Evolutionary conservation across 2,888 invertebrate species (phyloP), one percentile per base, ranked within the genome.

Genomic region (Agrypnus murinus): DNA sequence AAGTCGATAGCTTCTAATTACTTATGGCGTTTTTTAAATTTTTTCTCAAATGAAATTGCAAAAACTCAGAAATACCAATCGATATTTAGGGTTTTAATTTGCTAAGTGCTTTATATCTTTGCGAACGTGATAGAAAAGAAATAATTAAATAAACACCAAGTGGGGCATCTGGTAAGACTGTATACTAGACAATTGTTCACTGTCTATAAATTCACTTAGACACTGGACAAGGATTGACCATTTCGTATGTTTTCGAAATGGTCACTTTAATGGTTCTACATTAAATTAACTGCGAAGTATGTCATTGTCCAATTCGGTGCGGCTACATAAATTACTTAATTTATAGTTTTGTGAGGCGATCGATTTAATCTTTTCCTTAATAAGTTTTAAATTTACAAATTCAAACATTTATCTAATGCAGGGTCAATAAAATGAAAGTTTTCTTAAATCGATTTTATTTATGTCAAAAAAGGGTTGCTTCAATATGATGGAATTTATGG

Each of bases 181-280:
- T 12, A 25, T 25, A 25, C 3, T 25, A 9, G 38, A 64, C 50
- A 25, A 45, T 55, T 57, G 48, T 15, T 40, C 55, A 69, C 57
- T 63, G 58, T 69, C 69, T 64, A 64, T 64, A 64, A 69, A 69
- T 64, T 64, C 64, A 50, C 58, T 69, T 69, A 69, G 64, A 69
- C 59, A 71, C 72, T 67, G 74, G 60, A 77, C 75, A 75, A 69
- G 66, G 64, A 58, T 72, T 72, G 70, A 73, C 72, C 74, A 74
- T 72, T 69, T 70, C 66, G 65, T 71, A 69, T 77, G 71, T 70
- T 65, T 78, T 76, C 74, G 53, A 74, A 25, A 65, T 67, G 76
- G 76, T 74, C 73, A 75, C 73, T 74, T 76, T 76, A 75, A 75
- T 75, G 65, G 69, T 69, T 66, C 70, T 68, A 75, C 72, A 74